Conservation (phyloP, 2,888 invertebrate genomes). For the Athrips mouffetella region DNA sequence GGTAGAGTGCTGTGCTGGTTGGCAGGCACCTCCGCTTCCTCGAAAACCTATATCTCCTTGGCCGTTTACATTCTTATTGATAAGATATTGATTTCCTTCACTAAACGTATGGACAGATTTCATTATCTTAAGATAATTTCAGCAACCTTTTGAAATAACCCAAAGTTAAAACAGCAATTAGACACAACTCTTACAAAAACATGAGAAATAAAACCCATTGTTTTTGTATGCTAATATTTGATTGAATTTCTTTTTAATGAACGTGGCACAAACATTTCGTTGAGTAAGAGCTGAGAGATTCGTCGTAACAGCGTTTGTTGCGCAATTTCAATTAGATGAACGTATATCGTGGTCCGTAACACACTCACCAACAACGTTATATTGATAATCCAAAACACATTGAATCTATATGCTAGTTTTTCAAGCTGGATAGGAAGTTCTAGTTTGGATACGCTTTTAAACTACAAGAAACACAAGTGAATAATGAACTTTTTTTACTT, state of each 20-base stretch:
- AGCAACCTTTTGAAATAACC: not conserved
- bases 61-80: too few relatives aligned
- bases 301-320: not conserved
- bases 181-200: slow-evolving; percentile 1
- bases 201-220: not conserved
- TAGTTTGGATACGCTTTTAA: too few relatives aligned
- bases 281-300: slow-evolving; percentile 2
- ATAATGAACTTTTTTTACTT: too few relatives aligned
- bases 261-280: not conserved
- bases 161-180: not conserved
- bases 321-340: slow-evolving; percentile 8
- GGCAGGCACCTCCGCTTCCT: too few relatives aligned
- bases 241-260: slow-evolving; percentile 8
- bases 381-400: not conserved
- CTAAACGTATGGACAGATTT: too few relatives aligned
- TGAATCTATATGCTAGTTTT: not conserved
- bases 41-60: too few relatives aligned
- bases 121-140: too few relatives aligned
- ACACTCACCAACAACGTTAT: slow-evolving; percentile 1
- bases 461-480: too few relatives aligned
- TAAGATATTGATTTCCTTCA: too few relatives aligned
- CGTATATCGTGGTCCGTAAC: not conserved
- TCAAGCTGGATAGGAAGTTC: too few relatives aligned
- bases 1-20: too few relatives aligned
- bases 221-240: slow-evolving; percentile 1